Conservation (phyloP, 2,888 invertebrate species). For the Mactromeris polynyma region DNA sequence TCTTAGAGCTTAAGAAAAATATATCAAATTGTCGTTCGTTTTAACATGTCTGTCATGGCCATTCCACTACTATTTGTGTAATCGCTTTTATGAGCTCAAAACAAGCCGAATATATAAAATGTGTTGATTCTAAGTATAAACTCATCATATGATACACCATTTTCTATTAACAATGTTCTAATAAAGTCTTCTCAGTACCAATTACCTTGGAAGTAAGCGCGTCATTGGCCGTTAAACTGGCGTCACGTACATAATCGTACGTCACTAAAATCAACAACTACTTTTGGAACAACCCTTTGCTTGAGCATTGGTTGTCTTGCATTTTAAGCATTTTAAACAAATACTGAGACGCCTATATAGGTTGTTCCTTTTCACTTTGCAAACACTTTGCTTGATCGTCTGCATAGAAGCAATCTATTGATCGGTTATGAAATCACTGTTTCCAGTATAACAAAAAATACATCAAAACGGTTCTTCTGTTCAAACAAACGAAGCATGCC, state of each 20-base stretch:
- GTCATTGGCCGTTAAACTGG: neutral
- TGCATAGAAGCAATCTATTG: neutral
- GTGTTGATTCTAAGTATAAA: neutral
- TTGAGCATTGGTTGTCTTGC: no score
- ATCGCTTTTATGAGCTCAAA: neutral
- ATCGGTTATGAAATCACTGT: no score
- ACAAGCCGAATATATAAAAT: neutral
- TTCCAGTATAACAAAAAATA: neutral
- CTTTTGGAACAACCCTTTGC: no score
- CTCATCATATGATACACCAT: neutral
- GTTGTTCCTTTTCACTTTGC: neutral
- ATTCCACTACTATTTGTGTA: no score
- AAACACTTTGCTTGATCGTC: neutral
- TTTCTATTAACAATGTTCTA: neutral
- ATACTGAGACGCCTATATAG: no score
- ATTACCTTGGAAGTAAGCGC: neutral
- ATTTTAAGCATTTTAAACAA: no score
- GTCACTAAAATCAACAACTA: no score
- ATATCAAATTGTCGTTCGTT: no score
- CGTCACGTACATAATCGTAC: neutral
- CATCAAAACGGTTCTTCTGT: neutral
- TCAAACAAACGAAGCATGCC: neutral
- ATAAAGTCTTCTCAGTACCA: no score
- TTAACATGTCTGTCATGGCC: no score
- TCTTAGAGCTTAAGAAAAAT: no score